Evolutionary conservation across 1,140 invertebrate genomes (phyloP).

Genomic region (Ceratosolen fusciceps): DNA sequence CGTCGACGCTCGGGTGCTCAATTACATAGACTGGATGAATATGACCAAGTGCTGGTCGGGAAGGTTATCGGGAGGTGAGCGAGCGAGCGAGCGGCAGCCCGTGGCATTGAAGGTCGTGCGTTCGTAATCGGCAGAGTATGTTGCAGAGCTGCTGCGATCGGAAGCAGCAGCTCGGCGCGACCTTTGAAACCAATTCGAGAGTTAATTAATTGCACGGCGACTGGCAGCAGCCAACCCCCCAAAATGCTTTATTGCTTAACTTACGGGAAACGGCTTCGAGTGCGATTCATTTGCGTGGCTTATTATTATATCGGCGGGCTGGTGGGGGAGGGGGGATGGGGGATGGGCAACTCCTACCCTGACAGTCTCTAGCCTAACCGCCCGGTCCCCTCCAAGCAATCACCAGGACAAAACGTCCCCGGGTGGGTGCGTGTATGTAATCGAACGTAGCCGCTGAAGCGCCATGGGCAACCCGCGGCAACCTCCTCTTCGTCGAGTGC

Average conservation of each 20-base stretch:
- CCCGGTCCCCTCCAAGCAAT: background rate
- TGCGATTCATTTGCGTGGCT: background rate
- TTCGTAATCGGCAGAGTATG: no score
- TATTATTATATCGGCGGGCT: background rate
- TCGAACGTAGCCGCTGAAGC: no score
- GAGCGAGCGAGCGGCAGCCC: no score
- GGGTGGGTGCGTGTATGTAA: background rate
- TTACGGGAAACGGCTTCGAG: background rate
- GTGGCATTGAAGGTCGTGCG: no score
- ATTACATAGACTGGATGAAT: background rate
- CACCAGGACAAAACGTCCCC: background rate
- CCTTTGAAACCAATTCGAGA: background rate
- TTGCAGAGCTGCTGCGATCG: no score
- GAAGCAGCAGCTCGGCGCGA: no score
- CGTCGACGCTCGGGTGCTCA: background rate
- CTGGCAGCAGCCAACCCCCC: background rate
- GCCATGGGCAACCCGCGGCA: no score
- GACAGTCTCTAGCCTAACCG: background rate
- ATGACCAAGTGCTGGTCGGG: background rate
- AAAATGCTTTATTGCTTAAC: constrained; percentile 19
- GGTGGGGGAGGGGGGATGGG: no score
- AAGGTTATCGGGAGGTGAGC: no score
- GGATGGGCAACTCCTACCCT: background rate
- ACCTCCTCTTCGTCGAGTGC: no score
- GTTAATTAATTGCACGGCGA: background rate